Percentiles rank a stretch among this genome's conserved stretches.
Conservation (phyloP, 2,113 vertebrate genomes). For the Prietella phreatophila region DNA sequence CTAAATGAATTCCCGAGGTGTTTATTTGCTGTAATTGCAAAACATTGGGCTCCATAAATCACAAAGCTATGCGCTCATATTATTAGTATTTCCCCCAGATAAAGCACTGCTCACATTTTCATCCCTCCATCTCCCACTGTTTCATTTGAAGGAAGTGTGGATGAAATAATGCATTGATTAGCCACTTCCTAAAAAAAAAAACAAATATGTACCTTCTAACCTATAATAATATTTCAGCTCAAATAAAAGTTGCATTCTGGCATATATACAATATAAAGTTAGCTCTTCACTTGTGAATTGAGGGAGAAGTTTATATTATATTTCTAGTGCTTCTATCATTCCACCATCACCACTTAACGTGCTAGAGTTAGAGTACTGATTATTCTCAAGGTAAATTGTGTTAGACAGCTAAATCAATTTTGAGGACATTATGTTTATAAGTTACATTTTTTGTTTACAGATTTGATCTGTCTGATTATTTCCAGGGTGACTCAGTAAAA, state of each 20-base stretch:
- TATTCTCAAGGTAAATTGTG: neutral
- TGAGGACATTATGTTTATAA: neutral
- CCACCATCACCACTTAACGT: neutral
- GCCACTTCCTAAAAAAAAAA: conserved; percentile 2
- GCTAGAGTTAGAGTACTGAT: neutral
- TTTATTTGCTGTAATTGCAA: conserved; percentile 28
- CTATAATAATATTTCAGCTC: conserved; percentile 13
- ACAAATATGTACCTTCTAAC: neutral
- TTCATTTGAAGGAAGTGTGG: conserved; percentile 13
- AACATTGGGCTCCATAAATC: conserved; percentile 28
- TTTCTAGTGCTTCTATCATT: neutral
- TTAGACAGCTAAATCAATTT: neutral
- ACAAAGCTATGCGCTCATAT: neutral
- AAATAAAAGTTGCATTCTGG: neutral
- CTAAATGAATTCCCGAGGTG: conserved; percentile 4
- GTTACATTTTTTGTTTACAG: neutral
- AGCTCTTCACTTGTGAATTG: neutral
- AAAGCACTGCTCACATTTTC: neutral
- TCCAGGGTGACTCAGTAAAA: too few species aligned
- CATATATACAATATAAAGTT: neutral
- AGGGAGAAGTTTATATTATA: neutral
- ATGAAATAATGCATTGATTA: conserved; percentile 10
- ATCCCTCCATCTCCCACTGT: neutral
- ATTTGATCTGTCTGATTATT: too few species aligned
- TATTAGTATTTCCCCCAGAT: neutral